Evolutionary conservation across 2,797 vertebrate genomes (phyloP).

Genomic region (Odontamblyopus rebecca): DNA sequence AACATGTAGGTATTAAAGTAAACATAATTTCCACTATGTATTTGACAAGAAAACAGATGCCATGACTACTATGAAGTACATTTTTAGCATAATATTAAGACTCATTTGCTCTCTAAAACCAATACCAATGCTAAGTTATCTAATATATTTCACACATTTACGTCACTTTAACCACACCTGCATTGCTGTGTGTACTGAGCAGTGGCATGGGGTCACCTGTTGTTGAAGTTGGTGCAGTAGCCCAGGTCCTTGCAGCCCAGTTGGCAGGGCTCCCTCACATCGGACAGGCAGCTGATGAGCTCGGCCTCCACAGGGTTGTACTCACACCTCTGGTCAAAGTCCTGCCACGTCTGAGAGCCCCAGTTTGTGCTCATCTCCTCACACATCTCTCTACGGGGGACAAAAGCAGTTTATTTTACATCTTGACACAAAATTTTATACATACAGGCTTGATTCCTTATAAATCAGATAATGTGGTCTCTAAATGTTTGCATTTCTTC

Average conservation of each 20-base stretch:
- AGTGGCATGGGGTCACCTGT: slow-evolving; percentile 79
- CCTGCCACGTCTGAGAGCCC: slow-evolving; percentile 96
- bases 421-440: too few relatives aligned
- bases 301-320: slow-evolving; percentile 91
- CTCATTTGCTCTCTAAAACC: neutral
- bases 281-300: slow-evolving; percentile 95
- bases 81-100: neutral
- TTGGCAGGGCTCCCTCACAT: slow-evolving; percentile 96
- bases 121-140: neutral
- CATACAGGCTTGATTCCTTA: too few relatives aligned
- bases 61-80: too few relatives aligned
- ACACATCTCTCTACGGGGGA: slow-evolving; percentile 87
- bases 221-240: slow-evolving; percentile 99
- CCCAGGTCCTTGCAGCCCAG: slow-evolving; percentile 94
- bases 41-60: too few relatives aligned
- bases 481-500: neutral
- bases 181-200: neutral
- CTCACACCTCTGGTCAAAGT: slow-evolving; percentile 95
- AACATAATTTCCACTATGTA: too few relatives aligned
- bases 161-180: neutral
- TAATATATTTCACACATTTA: neutral
- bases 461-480: neutral
- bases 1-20: too few relatives aligned
- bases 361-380: slow-evolving; percentile 96
- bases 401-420: neutral